These are phyloP conservation scores for Rugalucina vietnamica DNA, from an alignment of 2,888 invertebrate species.

Conservation along the genomic window DNA sequence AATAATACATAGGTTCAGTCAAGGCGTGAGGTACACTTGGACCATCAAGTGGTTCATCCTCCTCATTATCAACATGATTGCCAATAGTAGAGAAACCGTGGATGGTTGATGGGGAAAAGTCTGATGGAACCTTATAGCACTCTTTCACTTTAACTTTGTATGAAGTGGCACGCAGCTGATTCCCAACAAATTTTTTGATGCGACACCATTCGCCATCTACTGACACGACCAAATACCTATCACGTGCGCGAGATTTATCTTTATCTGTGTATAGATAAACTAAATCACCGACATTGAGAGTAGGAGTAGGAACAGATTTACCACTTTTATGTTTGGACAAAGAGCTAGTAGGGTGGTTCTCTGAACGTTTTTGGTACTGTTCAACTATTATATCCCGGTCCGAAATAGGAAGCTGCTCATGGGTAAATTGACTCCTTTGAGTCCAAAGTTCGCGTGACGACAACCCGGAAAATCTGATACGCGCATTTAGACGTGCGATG, in stretches of 20 bases:
- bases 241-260: constrained; percentile 41
- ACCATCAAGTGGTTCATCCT: not conserved
- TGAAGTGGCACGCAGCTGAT: constrained; percentile 48
- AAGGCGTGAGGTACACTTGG: not conserved
- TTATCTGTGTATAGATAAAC: constrained; percentile 52
- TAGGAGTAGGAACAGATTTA: not conserved
- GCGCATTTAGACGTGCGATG: constrained; percentile 51
- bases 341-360: constrained; percentile 58
- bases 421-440: constrained; percentile 64
- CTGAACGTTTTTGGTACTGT: constrained; percentile 6
- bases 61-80: not conserved
- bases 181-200: constrained; percentile 54
- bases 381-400: constrained; percentile 29
- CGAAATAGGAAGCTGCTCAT: constrained; percentile 49
- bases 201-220: constrained; percentile 53
- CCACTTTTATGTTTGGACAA: constrained; percentile 42
- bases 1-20: not conserved
- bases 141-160: constrained; percentile 55
- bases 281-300: constrained; percentile 51
- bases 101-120: not conserved
- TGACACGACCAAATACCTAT: constrained; percentile 54
- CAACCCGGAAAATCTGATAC: constrained; percentile 57
- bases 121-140: constrained; percentile 34
- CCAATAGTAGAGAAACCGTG: not conserved
- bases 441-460: constrained; percentile 63